Percentiles rank a stretch among this genome's conserved stretches.
These are phyloP conservation scores for Terrapene triunguis DNA, from an alignment of 2,113 vertebrate genomes.

Conservation along the genomic window DNA sequence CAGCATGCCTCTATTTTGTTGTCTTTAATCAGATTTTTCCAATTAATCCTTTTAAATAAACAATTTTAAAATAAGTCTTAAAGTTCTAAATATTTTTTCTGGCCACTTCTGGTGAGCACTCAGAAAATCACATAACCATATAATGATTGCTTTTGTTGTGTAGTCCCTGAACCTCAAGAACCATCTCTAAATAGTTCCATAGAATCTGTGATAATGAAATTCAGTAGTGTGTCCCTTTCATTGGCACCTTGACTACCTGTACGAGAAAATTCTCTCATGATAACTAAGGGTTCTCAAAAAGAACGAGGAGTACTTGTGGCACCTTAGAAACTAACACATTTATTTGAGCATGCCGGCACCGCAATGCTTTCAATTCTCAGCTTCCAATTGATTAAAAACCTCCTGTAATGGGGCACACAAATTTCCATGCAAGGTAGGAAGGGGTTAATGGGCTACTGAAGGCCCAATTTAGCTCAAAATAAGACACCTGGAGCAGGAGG, in stretches of 20 bases:
- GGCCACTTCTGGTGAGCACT: background rate
- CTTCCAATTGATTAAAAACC: constrained; percentile 15
- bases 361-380: background rate
- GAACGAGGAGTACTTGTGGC: no score
- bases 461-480: no score
- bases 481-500: no score
- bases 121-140: constrained; percentile 26
- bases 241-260: constrained; percentile 9
- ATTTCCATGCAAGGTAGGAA: no score
- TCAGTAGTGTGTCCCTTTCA: background rate
- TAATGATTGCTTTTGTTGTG: constrained; percentile 50
- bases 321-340: no score
- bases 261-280: constrained; percentile 11
- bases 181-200: constrained; percentile 40
- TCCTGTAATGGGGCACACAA: no score
- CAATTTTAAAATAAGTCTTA: constrained; percentile 16
- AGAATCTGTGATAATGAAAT: background rate
- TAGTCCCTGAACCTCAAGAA: constrained; percentile 36
- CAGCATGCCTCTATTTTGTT: background rate
- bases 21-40: constrained; percentile 22
- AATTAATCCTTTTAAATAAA: constrained; percentile 54
- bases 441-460: no score
- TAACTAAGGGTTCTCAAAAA: constrained; percentile 14
- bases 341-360: no score
- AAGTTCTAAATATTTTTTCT: background rate